Conservation (phyloP, 2,113 vertebrate species). For the Australoheros scitulus region DNA sequence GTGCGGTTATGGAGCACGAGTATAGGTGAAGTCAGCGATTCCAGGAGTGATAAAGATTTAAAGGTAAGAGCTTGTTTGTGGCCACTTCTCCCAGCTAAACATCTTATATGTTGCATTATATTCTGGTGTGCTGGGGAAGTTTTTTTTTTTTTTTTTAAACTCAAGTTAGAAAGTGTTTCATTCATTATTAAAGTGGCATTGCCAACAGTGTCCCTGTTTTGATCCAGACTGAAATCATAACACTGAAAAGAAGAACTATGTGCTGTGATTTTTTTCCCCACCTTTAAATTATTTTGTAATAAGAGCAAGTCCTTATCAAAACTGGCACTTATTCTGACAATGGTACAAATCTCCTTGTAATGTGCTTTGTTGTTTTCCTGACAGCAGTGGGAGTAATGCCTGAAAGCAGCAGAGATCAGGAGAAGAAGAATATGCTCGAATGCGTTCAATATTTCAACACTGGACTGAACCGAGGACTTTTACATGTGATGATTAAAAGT, state of each 20-base stretch:
- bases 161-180: background rate
- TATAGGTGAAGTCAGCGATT: too few relatives aligned
- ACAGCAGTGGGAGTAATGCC: background rate
- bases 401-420: background rate
- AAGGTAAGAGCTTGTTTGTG: too few relatives aligned
- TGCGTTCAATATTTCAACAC: constrained; percentile 17
- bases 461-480: constrained; percentile 9
- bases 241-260: background rate
- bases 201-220: background rate
- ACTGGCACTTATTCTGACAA: background rate
- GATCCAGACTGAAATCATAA: background rate
- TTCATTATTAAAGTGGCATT: background rate
- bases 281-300: background rate
- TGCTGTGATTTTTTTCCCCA: too few relatives aligned
- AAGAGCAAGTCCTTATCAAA: background rate
- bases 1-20: too few relatives aligned
- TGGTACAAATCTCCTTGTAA: background rate
- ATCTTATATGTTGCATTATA: too few relatives aligned
- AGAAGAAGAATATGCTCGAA: background rate
- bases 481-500: constrained; percentile 7
- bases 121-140: too few relatives aligned
- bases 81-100: too few relatives aligned
- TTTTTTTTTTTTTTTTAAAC: too few relatives aligned
- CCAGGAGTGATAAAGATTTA: too few relatives aligned
- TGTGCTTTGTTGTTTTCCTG: background rate